Base-by-base conservation (phyloP, 92 coral and sea anemone genomes). In the Micromussa lordhowensis region DNA sequence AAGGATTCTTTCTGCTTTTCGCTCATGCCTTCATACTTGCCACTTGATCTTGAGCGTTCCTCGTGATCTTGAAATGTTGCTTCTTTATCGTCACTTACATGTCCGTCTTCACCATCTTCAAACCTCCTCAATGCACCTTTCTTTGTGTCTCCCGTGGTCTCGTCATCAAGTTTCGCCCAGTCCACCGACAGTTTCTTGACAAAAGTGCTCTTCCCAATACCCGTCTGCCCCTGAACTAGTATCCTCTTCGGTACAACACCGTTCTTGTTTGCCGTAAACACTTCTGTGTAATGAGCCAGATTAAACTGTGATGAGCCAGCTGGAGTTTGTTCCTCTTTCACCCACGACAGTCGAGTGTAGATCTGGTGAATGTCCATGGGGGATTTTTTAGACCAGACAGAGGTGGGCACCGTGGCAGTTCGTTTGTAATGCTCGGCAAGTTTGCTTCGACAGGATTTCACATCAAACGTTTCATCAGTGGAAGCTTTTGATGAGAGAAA, bases 141-240 rank as follows among this genome's bases (percentile, higher is more conserved):
- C 68, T 34, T 38, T 51, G n/a, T 24, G 68, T 22, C 68, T 63
- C 3, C 68, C 34, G 2, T 72, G 44, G 6, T 72, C 16, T 30
- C 12, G 44, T 31, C 36, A 19, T 31, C 48, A 19, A 72, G 26
- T 15, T 72, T 12, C 0, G 88, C 81, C 88, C 88, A 84, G 55
- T 84, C 88, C 11, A 84, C 81, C 18, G 81, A 58, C 71, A 84
- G 68, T 49, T 59, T 84, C 29, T 76, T 73, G 30, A 74, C 88
- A 5, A 75, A 77, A 2, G 89, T 86, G 4, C 51, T 74, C 11
- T 86, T 86, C 8, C 89, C 89, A n/a, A 86, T 76, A n/a, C 89
- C 89, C n/a, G 89, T 79, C 32, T 61, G 36, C 32, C 89, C 89
- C 38, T 86, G 80, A 13, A 84, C 81, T 1, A 84, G 73, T 12